A percentile compares a stretch with the other conserved stretches of the same genome.
Evolutionary conservation across 2,888 invertebrate genomes (phyloP).

Genomic region (Parnassius apollo): DNA sequence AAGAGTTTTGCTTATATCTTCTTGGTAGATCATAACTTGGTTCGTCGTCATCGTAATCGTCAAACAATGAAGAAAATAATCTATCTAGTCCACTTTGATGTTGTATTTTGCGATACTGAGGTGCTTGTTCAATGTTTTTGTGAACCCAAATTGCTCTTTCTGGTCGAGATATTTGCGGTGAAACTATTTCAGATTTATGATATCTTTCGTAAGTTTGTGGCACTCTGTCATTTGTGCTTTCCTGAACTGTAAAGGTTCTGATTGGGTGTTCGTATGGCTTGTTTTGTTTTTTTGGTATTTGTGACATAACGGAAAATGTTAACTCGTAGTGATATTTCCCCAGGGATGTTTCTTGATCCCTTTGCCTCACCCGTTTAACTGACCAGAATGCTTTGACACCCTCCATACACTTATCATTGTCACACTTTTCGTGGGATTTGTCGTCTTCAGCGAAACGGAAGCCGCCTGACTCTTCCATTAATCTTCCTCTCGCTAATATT

Average conservation of each 20-base stretch:
- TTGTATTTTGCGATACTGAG: constrained; percentile 44
- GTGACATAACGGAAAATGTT: constrained; percentile 83
- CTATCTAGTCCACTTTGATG: constrained; percentile 56
- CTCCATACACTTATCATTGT: constrained; percentile 71
- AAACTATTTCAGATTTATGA: constrained; percentile 33
- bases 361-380: constrained; percentile 85
- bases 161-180: constrained; percentile 41
- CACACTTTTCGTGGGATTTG: constrained; percentile 52
- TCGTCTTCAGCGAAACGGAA: constrained; percentile 81
- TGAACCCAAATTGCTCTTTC: constrained; percentile 67
- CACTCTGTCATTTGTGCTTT: constrained; percentile 60
- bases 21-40: constrained; percentile 31
- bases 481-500: constrained; percentile 83
- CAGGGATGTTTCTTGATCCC: constrained; percentile 68
- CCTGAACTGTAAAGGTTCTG: constrained; percentile 84
- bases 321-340: constrained; percentile 82
- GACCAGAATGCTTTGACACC: constrained; percentile 84
- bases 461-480: constrained; percentile 76
- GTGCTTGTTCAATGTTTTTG: constrained; percentile 57
- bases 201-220: constrained; percentile 41
- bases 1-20: constrained; percentile 46
- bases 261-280: constrained; percentile 78
- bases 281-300: constrained; percentile 69
- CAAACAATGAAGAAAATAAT: constrained; percentile 66
- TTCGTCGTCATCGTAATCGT: constrained; percentile 53